A percentile compares a stretch with the other conserved stretches of the same genome.
Conservation (phyloP, 2,888 invertebrate species). For the Brachylomia viminalis region DNA sequence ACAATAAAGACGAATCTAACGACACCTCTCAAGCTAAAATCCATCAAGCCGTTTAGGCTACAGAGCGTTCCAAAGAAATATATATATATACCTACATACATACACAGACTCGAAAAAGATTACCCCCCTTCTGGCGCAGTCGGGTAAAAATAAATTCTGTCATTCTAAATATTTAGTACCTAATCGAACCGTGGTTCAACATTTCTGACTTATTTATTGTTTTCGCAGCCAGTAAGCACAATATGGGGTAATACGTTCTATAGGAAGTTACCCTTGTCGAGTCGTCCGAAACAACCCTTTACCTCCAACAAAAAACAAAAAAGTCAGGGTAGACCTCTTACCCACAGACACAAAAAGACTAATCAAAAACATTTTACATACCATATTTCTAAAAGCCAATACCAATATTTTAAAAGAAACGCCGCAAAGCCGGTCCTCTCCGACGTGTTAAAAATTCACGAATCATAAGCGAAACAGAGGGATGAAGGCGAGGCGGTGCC, state of each 20-base stretch:
- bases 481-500: conserved; percentile 70
- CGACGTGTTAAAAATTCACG: conserved; percentile 85
- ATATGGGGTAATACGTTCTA: not conserved
- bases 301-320: not conserved
- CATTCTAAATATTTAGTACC: too few species aligned
- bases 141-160: too few species aligned
- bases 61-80: too few species aligned
- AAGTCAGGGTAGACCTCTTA: not conserved
- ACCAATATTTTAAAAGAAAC: conserved; percentile 67
- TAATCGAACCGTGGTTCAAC: too few species aligned
- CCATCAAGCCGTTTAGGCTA: too few species aligned
- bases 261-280: too few species aligned
- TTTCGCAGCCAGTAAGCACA: not conserved
- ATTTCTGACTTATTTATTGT: not conserved
- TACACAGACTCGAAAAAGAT: too few species aligned
- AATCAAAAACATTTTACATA: conserved; percentile 55
- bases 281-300: conserved; percentile 8
- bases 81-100: too few species aligned
- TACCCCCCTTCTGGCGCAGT: too few species aligned
- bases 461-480: conserved; percentile 83
- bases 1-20: too few species aligned
- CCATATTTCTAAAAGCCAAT: conserved; percentile 61
- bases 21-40: too few species aligned
- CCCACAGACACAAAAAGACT: conserved; percentile 48
- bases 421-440: conserved; percentile 77